Conservation (phyloP, 2,797 vertebrate genomes). For the Nyctalus aviator region DNA sequence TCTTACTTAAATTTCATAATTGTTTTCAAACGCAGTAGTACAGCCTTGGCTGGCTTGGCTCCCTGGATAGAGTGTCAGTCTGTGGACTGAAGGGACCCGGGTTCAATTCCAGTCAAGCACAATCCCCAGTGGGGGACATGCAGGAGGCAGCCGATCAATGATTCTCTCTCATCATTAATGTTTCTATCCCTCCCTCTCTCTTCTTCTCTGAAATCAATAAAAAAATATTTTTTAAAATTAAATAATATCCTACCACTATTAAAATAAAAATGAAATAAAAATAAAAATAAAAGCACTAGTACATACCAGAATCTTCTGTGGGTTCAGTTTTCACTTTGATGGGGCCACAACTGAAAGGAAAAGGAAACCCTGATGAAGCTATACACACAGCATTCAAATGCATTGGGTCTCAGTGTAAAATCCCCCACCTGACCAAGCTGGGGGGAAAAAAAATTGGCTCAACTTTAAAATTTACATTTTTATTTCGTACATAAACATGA, state of each 20-base stretch:
- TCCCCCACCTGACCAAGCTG: neutral
- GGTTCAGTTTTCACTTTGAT: slow-evolving; percentile 89
- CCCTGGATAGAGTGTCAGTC: no score
- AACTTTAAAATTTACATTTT: neutral
- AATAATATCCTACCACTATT: no score
- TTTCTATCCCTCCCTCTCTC: no score
- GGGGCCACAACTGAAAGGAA: slow-evolving; percentile 84
- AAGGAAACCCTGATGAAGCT: neutral
- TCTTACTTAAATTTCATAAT: neutral
- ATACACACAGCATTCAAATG: fast-evolving
- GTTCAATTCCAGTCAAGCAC: no score
- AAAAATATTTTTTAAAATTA: no score
- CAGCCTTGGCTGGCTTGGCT: neutral
- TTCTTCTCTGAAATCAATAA: no score
- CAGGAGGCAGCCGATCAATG: no score
- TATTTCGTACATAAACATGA: neutral
- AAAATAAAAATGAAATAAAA: no score
- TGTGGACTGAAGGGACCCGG: no score
- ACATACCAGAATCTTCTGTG: slow-evolving; percentile 88
- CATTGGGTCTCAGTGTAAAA: neutral
- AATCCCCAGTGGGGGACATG: no score
- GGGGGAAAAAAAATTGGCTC: neutral
- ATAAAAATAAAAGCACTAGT: neutral
- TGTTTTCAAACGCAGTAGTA: slow-evolving; percentile 57
- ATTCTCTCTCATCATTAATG: no score